Evolutionary conservation across 1,140 invertebrate species (phyloP).

Genomic region (Bombus ignitus): DNA sequence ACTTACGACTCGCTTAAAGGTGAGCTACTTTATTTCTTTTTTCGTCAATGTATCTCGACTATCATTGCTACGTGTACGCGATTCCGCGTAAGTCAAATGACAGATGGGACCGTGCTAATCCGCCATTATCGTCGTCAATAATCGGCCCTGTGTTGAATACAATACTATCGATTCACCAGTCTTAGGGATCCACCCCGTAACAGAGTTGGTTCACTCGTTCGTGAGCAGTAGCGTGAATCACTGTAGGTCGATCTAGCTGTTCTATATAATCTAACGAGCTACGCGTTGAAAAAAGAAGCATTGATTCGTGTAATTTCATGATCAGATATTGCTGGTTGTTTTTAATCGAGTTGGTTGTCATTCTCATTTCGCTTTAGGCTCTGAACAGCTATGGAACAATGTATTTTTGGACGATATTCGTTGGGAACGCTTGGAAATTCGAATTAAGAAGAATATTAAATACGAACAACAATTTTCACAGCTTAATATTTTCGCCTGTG

Average conservation of each 20-base stretch:
- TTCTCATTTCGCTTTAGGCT: neutral
- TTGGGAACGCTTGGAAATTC: no score
- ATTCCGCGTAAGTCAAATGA: slow-evolving; percentile 67
- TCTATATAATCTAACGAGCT: neutral
- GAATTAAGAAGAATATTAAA: no score
- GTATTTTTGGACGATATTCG: no score
- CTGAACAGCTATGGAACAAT: no score
- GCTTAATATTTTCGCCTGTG: neutral
- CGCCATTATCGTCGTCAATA: slow-evolving; percentile 76
- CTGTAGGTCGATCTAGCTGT: slow-evolving; percentile 35
- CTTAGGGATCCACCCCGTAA: slow-evolving; percentile 59
- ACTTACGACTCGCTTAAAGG: neutral
- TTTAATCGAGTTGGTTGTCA: neutral
- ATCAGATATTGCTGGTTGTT: neutral
- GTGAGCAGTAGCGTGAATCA: slow-evolving; percentile 56
- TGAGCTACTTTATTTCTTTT: slow-evolving; percentile 4
- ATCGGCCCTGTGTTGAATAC: slow-evolving; percentile 65
- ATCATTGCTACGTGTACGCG: neutral
- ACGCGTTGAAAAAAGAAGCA: slow-evolving; percentile 14
- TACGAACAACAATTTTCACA: neutral
- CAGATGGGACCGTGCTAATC: slow-evolving; percentile 76
- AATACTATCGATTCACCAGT: slow-evolving; percentile 72
- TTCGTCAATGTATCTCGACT: slow-evolving; percentile 13
- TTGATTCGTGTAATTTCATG: slow-evolving; percentile 4
- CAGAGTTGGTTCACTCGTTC: slow-evolving; percentile 44